Evolutionary conservation across 2,797 vertebrate species (phyloP).

Genomic region (Lepus oiostolus): DNA sequence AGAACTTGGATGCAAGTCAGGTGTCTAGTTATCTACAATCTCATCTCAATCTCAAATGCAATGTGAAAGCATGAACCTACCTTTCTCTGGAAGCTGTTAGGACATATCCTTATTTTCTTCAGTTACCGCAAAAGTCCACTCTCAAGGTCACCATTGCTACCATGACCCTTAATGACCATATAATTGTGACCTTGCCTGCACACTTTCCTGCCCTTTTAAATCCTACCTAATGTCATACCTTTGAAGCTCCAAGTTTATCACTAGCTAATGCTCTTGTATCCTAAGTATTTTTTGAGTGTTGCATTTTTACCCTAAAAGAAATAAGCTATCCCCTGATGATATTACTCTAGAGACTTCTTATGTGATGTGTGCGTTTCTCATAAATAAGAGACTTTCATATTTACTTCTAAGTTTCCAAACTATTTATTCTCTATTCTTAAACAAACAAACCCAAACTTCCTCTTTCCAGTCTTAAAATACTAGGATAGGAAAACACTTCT

Average conservation of each 20-base stretch:
- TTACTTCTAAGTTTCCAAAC: constrained; percentile 53
- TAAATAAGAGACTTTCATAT: constrained; percentile 60
- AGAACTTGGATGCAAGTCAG: background rate
- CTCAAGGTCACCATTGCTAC: background rate
- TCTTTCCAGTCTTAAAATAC: constrained; percentile 24
- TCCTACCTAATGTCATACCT: background rate
- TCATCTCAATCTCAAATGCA: background rate
- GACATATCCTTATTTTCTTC: background rate
- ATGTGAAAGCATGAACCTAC: background rate
- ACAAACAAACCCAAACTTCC: background rate
- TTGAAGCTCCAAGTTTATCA: background rate
- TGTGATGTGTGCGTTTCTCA: background rate
- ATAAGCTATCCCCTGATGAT: background rate
- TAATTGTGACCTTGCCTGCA: background rate
- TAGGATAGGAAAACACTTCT: background rate
- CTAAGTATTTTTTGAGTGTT: background rate
- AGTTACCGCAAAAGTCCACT: background rate
- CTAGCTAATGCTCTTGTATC: background rate
- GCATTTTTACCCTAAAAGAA: constrained; percentile 57
- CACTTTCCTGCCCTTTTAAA: background rate
- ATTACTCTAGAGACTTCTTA: background rate
- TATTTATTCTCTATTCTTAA: constrained; percentile 32
- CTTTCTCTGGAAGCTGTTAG: background rate
- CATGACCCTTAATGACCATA: background rate
- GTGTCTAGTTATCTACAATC: background rate